Percentiles rank a stretch among this genome's conserved stretches.
Evolutionary conservation across 2,113 vertebrate species (phyloP).

Genomic region (Ptilonorhynchus violaceus): DNA sequence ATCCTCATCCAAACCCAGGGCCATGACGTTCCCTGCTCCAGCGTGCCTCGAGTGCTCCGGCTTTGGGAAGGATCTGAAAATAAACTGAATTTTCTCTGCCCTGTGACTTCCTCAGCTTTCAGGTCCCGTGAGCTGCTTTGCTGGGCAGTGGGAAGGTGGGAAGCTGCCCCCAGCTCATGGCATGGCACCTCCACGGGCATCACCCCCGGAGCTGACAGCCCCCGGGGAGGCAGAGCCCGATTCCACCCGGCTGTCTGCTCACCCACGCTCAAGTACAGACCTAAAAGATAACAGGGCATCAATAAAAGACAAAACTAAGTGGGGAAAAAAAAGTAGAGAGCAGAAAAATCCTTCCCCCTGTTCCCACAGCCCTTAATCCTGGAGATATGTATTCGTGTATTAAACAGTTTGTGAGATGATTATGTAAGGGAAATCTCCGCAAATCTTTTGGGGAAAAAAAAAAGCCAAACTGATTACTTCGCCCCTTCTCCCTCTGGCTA

Average conservation of each 20-base stretch:
- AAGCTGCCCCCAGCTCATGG: not conserved
- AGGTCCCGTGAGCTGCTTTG: not conserved
- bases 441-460: slow-evolving; percentile 15
- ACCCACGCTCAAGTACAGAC: not conserved
- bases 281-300: not conserved
- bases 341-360: not conserved
- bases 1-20: not conserved
- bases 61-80: not conserved
- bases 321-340: not conserved
- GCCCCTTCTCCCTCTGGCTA: not conserved
- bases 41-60: not conserved
- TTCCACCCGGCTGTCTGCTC: not conserved
- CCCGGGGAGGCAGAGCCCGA: not conserved
- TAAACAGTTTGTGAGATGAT: slow-evolving; percentile 12
- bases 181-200: not conserved
- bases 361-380: slow-evolving; percentile 28
- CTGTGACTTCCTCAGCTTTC: not conserved
- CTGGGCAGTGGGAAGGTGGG: not conserved
- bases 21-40: not conserved
- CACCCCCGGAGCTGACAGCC: not conserved
- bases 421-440: slow-evolving; percentile 46
- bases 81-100: not conserved
- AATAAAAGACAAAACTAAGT: not conserved
- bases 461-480: not conserved
- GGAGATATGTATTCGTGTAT: not conserved